Conservation (phyloP, 2,888 invertebrate genomes). For the Drosophila merina region DNA sequence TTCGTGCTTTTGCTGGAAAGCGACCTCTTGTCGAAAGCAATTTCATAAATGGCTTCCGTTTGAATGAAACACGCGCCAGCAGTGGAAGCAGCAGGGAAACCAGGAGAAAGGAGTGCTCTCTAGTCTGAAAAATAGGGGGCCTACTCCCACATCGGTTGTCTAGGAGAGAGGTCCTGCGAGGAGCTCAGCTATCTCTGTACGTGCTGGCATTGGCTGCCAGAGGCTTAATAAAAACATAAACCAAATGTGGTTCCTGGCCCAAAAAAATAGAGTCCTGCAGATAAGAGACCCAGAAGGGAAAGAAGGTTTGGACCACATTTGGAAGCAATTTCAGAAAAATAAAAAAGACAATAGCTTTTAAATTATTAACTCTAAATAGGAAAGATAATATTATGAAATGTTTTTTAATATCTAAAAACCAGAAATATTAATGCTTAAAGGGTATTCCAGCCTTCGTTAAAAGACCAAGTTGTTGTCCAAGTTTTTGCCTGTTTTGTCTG, state of each 20-base stretch:
- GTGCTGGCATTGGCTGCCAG: slow-evolving; percentile 39
- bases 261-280: slow-evolving; percentile 24
- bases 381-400: too few relatives aligned
- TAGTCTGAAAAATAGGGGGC: neutral
- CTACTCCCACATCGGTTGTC: slow-evolving; percentile 19
- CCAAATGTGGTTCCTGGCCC: slow-evolving; percentile 17
- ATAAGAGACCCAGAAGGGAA: too few relatives aligned
- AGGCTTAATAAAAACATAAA: slow-evolving; percentile 64
- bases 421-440: neutral
- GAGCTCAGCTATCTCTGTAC: slow-evolving; percentile 31
- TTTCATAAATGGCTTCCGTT: slow-evolving; percentile 75
- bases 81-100: neutral
- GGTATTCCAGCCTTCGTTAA: slow-evolving; percentile 2
- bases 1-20: slow-evolving; percentile 25
- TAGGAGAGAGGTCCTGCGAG: slow-evolving; percentile 11
- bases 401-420: too few relatives aligned
- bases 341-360: too few relatives aligned
- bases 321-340: too few relatives aligned
- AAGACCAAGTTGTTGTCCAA: neutral
- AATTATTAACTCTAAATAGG: too few relatives aligned
- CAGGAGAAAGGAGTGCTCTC: neutral
- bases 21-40: slow-evolving; percentile 60
- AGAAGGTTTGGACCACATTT: too few relatives aligned
- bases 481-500: neutral
- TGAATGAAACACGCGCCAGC: slow-evolving; percentile 44